Base-by-base conservation (phyloP, 2,797 vertebrate genomes). In the Bovichtus variegatus region DNA sequence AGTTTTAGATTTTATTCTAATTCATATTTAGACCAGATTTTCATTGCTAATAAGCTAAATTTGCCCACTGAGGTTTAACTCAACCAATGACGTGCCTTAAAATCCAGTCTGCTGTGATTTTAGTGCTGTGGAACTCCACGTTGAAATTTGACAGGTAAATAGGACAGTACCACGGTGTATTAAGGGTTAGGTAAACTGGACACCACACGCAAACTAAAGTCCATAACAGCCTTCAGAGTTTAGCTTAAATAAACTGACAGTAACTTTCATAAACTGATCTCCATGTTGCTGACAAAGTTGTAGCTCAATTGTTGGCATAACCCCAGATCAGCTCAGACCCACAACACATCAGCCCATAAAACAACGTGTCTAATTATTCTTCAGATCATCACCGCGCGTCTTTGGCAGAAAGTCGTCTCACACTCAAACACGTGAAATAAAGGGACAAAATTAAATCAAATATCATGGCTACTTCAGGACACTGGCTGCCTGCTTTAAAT, bases 1-100 rank as follows among this genome's bases (percentile, higher is more conserved):
- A 1, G 31, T 18, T 74, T 62, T 15, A 18, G 15, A 19, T 51
- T 23, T 66, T n/a, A 5, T 29, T 75, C 43, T 53, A 29, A n/a
- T n/a, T 40, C 23, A 12, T 23, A 67, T 60, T 47, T 29, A 9
- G 12, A 34, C 8, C 8, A 27, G 38, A 68, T 53, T 61, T 16
- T 0, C 16, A 16, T 34, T 19, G 21, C 46, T 29, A 27, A 11
- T 8, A 12, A 53, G 10, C 5, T 13, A 27, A 27, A 9, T 40
- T 51, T 47, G 1, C 31, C 38, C 41, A 41, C 25, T 41, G 57
- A 73, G 4, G 29, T 71, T 83, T 12, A 38, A 70, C 41, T 69
- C 16, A 53, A 51, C 36, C 50, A 63, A 3, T 53, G 9, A 70
- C 10, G 8, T 29, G 8, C 18, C 6, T 38, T 25, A 62, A 19